phyloP scores from a whole-genome alignment of 2,888 invertebrate species.

The Petrolisthes cinctipes region DNA sequence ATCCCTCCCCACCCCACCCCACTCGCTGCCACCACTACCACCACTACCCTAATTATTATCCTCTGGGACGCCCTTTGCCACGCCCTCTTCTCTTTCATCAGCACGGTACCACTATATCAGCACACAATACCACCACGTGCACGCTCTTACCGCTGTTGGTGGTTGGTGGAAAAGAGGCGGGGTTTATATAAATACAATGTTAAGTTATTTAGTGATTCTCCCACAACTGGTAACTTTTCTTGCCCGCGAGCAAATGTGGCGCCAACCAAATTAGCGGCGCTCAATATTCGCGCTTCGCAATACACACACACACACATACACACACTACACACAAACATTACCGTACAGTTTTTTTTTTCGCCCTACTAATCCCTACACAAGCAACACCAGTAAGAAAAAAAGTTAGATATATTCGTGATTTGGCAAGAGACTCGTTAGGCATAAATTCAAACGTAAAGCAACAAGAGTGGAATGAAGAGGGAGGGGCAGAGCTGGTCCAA shows the following conservation, averaged over 20 bases:
- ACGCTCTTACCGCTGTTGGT: background rate
- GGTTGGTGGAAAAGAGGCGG: background rate
- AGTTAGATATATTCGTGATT: no score
- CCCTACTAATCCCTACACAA: no score
- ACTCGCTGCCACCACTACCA: background rate
- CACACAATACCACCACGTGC: background rate
- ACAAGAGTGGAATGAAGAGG: no score
- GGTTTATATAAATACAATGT: background rate
- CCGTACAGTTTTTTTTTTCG: no score
- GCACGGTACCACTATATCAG: background rate
- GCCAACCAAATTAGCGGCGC: slow-evolving; percentile 46
- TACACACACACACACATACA: no score
- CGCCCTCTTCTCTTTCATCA: background rate
- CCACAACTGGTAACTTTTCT: slow-evolving; percentile 40
- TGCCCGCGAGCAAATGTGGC: slow-evolving; percentile 38
- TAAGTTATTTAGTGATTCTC: background rate
- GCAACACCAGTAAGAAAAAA: no score
- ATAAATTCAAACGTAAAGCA: no score
- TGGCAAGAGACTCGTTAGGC: no score
- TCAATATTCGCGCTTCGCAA: slow-evolving; percentile 34
- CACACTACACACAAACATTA: background rate
- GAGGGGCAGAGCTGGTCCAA: no score
- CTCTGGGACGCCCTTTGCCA: no score
- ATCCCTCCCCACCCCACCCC: background rate
- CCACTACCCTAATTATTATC: background rate